A percentile compares a stretch with the other conserved stretches of the same genome.
phyloP scores from a whole-genome alignment of 2,888 invertebrate species.

The Machimus rusticus region DNA sequence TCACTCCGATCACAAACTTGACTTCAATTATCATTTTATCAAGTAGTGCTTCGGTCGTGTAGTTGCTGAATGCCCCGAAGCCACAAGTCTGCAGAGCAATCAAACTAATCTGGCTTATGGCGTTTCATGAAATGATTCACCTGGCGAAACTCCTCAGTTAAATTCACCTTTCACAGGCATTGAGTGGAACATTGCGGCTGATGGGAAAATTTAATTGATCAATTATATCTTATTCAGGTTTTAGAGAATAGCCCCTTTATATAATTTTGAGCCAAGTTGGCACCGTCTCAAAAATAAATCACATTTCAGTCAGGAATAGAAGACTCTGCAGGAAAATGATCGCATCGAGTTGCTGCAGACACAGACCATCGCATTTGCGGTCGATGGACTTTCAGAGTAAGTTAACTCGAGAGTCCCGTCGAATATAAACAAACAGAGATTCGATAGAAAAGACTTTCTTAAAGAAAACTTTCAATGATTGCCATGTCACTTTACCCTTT shows the following conservation, averaged over 20 bases:
- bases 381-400: not conserved
- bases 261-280: not conserved
- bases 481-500: constrained; percentile 5
- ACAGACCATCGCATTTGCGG: not conserved
- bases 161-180: not conserved
- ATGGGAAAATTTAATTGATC: not conserved
- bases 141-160: not conserved
- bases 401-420: not conserved
- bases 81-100: not conserved
- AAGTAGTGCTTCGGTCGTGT: not conserved
- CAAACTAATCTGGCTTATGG: not conserved
- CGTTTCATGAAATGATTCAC: not conserved
- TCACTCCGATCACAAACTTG: not conserved
- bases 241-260: not conserved
- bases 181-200: not conserved
- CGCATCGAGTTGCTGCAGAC: not conserved
- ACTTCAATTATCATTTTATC: not conserved
- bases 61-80: not conserved
- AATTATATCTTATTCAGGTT: not conserved
- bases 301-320: not conserved
- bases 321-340: not conserved
- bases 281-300: not conserved
- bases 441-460: not conserved
- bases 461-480: constrained; percentile 19
- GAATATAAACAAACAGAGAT: not conserved